Percentiles rank a stretch among this genome's conserved stretches.
Evolutionary conservation across 1,140 invertebrate species (phyloP).

Genomic region (Kradibia gibbosae): DNA sequence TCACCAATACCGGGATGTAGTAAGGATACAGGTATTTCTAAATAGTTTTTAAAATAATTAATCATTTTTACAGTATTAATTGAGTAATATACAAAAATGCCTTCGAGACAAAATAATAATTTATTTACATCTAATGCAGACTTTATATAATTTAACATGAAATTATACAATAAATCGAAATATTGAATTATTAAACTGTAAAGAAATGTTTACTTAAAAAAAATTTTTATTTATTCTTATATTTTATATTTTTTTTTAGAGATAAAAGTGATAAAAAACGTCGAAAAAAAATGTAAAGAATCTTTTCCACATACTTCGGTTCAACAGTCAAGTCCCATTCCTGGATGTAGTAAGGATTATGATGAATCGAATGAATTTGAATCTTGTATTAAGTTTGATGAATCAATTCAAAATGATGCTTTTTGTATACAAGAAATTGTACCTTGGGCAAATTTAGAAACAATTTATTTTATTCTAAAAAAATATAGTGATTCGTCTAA

Average conservation of each 20-base stretch:
- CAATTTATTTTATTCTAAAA: conserved; percentile 42
- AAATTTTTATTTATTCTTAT: too few species aligned
- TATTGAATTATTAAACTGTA: not conserved
- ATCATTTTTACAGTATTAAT: not conserved
- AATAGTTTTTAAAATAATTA: not conserved
- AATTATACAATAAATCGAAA: not conserved
- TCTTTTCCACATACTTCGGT: not conserved
- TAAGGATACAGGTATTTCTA: conserved; percentile 50
- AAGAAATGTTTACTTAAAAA: too few species aligned
- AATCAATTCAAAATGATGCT: conserved; percentile 48
- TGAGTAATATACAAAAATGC: too few species aligned
- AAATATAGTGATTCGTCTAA: conserved; percentile 48
- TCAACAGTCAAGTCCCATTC: conserved; percentile 44
- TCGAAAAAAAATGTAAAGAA: not conserved
- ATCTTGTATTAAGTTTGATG: not conserved
- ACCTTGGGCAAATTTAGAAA: conserved; percentile 27
- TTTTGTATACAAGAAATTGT: conserved; percentile 50
- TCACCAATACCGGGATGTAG: conserved; percentile 57
- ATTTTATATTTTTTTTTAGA: not conserved
- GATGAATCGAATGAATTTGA: conserved; percentile 21
- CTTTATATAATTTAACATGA: not conserved
- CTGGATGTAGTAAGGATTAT: conserved; percentile 58
- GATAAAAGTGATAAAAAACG: not conserved
- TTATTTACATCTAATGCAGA: too few species aligned
- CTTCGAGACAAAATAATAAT: too few species aligned